Evolutionary conservation across 2,797 vertebrate genomes (phyloP).

Genomic region (Morus bassanus): DNA sequence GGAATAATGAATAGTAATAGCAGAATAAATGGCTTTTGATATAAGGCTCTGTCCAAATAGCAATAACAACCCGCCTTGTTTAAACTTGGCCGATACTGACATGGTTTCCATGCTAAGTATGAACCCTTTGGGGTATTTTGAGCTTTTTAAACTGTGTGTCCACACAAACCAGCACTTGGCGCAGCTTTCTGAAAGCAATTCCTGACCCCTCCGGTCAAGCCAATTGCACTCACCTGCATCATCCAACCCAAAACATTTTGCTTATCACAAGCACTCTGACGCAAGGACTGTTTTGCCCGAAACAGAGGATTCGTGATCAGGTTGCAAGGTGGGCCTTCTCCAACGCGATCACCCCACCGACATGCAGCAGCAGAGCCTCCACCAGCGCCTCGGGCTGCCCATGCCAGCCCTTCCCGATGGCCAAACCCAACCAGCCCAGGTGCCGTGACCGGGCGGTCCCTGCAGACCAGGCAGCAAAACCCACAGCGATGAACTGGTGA

Average conservation of each 20-base stretch:
- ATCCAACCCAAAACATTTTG: neutral
- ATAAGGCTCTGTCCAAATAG: conserved; percentile 24
- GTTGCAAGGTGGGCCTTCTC: neutral
- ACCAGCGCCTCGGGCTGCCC: rapidly evolving
- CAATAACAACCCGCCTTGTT: neutral
- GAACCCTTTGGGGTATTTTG: neutral
- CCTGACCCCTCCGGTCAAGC: rapidly evolving
- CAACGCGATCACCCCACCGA: rapidly evolving
- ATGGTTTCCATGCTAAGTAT: neutral
- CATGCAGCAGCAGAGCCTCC: neutral
- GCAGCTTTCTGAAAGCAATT: neutral
- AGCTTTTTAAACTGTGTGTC: neutral
- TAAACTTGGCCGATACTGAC: neutral
- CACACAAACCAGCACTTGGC: neutral
- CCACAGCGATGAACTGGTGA: neutral
- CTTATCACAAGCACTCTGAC: rapidly evolving
- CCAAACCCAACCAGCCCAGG: neutral
- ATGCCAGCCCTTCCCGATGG: rapidly evolving
- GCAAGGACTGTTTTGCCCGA: rapidly evolving
- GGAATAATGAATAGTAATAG: conserved; percentile 26
- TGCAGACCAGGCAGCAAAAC: neutral
- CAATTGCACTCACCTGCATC: neutral
- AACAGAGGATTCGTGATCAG: neutral
- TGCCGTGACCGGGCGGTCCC: neutral
- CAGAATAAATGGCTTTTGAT: conserved; percentile 19